These are phyloP conservation scores for Sebastes matsubarae DNA, from an alignment of 2,797 vertebrate genomes.

Conservation along the genomic window DNA sequence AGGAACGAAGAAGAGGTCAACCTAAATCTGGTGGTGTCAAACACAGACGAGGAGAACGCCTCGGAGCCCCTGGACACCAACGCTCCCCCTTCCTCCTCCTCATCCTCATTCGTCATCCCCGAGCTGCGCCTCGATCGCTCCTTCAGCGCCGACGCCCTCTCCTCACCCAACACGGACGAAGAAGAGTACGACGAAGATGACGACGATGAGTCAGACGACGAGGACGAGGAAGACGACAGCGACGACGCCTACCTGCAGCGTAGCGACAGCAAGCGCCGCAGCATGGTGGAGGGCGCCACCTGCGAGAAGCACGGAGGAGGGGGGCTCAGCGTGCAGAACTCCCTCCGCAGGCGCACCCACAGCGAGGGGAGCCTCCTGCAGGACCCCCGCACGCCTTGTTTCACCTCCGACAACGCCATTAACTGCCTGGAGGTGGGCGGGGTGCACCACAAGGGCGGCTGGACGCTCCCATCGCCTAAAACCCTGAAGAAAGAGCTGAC, in stretches of 20 bases:
- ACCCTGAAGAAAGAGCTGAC: slow-evolving; percentile 94
- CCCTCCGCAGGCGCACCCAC: slow-evolving; percentile 92
- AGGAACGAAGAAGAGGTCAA: slow-evolving; percentile 42
- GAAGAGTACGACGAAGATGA: slow-evolving; percentile 85
- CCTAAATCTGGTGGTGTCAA: slow-evolving; percentile 52
- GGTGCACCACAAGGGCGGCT: slow-evolving; percentile 72
- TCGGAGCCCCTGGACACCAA: slow-evolving; percentile 76
- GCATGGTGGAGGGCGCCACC: slow-evolving; percentile 89
- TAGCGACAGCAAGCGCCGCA: slow-evolving; percentile 87
- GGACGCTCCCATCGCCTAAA: slow-evolving; percentile 92
- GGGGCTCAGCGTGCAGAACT: slow-evolving; percentile 89
- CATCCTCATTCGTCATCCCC: slow-evolving; percentile 88
- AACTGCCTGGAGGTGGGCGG: slow-evolving; percentile 87
- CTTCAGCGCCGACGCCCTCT: slow-evolving; percentile 83
- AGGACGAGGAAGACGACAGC: slow-evolving; percentile 86
- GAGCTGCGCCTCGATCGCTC: slow-evolving; percentile 90
- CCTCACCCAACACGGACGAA: slow-evolving; percentile 76
- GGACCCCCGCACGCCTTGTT: slow-evolving; percentile 88
- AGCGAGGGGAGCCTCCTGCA: slow-evolving; percentile 96
- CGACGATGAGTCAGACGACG: slow-evolving; percentile 83
- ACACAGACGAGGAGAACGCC: slow-evolving; percentile 77
- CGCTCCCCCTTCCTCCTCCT: slow-evolving; percentile 81
- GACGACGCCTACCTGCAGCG: slow-evolving; percentile 87
- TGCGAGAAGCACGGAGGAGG: slow-evolving; percentile 84
- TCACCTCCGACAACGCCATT: slow-evolving; percentile 94